Evolutionary conservation across 2,888 invertebrate species (phyloP).

Genomic region (Dryomyza anilis): DNA sequence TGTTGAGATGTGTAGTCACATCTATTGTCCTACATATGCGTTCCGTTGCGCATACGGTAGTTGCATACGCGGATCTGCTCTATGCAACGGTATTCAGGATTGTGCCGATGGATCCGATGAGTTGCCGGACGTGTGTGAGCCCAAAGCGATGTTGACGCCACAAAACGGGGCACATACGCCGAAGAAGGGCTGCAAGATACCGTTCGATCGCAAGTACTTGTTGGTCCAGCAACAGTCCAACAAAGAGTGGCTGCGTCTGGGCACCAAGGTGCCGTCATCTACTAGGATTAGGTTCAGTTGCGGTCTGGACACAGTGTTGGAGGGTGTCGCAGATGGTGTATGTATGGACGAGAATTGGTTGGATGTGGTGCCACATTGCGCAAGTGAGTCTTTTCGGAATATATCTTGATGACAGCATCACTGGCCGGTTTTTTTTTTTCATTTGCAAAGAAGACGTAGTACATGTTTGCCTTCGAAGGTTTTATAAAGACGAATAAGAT

Average conservation of each 20-base stretch:
- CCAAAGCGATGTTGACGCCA: slow-evolving; percentile 1
- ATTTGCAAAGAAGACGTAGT: too few relatives aligned
- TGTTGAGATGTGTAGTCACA: slow-evolving; percentile 32
- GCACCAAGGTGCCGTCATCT: neutral
- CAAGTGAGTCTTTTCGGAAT: neutral
- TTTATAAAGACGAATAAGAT: too few relatives aligned
- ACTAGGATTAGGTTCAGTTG: slow-evolving; percentile 14
- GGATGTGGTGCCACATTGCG: neutral
- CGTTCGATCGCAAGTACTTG: neutral
- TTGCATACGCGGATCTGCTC: slow-evolving; percentile 34
- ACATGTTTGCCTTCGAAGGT: too few relatives aligned
- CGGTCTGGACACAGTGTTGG: neutral
- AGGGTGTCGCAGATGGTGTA: slow-evolving; percentile 1
- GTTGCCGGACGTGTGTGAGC: slow-evolving; percentile 31
- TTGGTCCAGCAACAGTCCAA: neutral
- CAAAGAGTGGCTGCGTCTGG: neutral
- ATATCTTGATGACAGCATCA: too few relatives aligned
- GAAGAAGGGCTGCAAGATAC: slow-evolving; percentile 15
- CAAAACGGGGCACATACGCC: neutral
- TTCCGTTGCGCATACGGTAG: slow-evolving; percentile 46
- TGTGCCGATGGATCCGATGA: slow-evolving; percentile 48
- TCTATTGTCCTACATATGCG: slow-evolving; percentile 35
- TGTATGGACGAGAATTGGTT: neutral
- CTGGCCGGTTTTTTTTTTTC: too few relatives aligned
- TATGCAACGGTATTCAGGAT: slow-evolving; percentile 36